Percentiles rank a stretch among this genome's conserved stretches.
These are phyloP conservation scores for Leptinotarsa rubiginosa DNA, from an alignment of 2,888 invertebrate species.

Conservation along the genomic window DNA sequence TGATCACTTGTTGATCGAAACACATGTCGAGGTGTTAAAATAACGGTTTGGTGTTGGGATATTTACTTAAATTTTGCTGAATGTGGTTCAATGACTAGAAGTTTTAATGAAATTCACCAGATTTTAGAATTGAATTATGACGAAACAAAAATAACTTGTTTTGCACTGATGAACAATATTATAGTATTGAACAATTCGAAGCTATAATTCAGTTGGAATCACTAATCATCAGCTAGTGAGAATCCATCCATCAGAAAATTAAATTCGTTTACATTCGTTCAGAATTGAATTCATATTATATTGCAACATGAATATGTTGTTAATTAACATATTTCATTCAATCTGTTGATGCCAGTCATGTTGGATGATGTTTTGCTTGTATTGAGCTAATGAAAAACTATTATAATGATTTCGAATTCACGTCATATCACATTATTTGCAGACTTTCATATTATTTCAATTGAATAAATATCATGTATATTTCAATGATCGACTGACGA, in stretches of 20 bases:
- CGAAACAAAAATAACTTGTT: neutral
- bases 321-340: slow-evolving; percentile 12
- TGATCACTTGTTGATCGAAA: too few species aligned
- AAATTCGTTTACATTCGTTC: neutral
- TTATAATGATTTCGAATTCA: neutral
- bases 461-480: neutral
- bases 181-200: neutral
- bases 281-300: slow-evolving; percentile 3
- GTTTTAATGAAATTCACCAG: too few species aligned
- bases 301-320: slow-evolving; percentile 4
- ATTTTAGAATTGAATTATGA: too few species aligned
- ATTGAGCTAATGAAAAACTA: neutral
- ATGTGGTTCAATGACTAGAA: too few species aligned
- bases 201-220: neutral
- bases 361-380: neutral
- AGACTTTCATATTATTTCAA: neutral
- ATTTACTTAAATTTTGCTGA: too few species aligned
- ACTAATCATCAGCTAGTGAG: neutral
- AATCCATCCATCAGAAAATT: neutral
- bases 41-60: too few species aligned
- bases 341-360: slow-evolving; percentile 14
- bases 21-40: too few species aligned
- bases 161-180: neutral
- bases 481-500: too few species aligned
- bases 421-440: neutral